These are phyloP conservation scores for Cebidichthys violaceus DNA, from an alignment of 2,113 vertebrate genomes.

Conservation along the genomic window DNA sequence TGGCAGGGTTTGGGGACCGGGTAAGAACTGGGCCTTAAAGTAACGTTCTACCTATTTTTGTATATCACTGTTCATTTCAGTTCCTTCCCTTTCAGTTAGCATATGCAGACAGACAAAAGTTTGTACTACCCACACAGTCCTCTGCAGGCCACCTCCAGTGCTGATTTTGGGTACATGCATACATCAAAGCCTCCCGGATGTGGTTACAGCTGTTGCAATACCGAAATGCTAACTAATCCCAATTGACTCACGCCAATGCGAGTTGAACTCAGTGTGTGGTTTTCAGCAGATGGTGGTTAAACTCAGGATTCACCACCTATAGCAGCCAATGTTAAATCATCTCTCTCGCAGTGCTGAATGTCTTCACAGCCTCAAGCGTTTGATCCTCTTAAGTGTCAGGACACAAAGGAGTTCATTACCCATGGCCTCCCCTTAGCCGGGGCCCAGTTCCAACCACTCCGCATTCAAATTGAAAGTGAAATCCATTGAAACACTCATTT, in stretches of 20 bases:
- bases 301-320: slow-evolving; percentile 31
- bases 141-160: not conserved
- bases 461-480: slow-evolving; percentile 77
- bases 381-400: slow-evolving; percentile 61
- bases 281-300: slow-evolving; percentile 16
- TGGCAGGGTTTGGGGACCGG: no score
- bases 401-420: slow-evolving; percentile 74
- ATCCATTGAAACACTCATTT: slow-evolving; percentile 76
- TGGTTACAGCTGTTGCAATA: not conserved
- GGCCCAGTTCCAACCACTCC: slow-evolving; percentile 58
- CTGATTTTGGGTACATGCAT: not conserved
- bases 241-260: not conserved
- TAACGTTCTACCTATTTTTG: not conserved
- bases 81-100: not conserved
- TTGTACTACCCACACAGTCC: not conserved
- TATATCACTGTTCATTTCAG: not conserved
- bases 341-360: slow-evolving; percentile 45
- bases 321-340: slow-evolving; percentile 26
- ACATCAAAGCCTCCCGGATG: slow-evolving; percentile 2
- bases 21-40: not conserved
- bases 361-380: slow-evolving; percentile 60
- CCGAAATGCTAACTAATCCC: not conserved
- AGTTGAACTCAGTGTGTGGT: not conserved
- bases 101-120: no score
- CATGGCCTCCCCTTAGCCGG: slow-evolving; percentile 48